Evolutionary conservation across 1,140 invertebrate genomes (phyloP).

Genomic region (Pectinophora gossypiella): DNA sequence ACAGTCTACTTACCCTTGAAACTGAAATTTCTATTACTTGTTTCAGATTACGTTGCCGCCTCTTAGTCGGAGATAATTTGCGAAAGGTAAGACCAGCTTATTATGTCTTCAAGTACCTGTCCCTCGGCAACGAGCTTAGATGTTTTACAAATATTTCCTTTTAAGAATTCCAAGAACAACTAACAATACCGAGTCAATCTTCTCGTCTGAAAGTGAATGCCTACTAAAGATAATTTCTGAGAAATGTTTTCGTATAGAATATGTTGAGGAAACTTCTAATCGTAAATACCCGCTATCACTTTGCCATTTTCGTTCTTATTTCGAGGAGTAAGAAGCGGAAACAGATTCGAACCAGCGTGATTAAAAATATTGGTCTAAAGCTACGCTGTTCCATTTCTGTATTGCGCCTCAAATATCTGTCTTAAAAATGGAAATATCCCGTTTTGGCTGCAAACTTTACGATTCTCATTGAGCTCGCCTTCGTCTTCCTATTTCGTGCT

Average conservation of each 20-base stretch:
- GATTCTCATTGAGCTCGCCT: constrained; percentile 42
- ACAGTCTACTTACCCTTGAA: neutral
- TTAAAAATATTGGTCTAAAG: neutral
- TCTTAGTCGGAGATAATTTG: constrained; percentile 56
- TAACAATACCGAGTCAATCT: no score
- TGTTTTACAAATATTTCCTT: no score
- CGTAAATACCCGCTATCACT: no score
- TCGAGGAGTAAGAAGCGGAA: no score
- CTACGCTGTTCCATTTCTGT: neutral
- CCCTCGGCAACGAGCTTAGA: neutral
- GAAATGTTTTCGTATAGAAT: no score
- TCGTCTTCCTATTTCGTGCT: constrained; percentile 55
- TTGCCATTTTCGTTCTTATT: no score
- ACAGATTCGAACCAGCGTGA: neutral
- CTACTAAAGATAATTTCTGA: no score
- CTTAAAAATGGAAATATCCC: constrained; percentile 17
- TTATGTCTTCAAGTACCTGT: constrained; percentile 27
- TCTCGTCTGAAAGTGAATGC: no score
- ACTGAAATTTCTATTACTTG: neutral
- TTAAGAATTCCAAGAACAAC: no score
- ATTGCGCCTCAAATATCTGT: neutral
- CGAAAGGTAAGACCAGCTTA: constrained; percentile 47
- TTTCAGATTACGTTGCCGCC: constrained; percentile 56
- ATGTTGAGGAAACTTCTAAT: no score
- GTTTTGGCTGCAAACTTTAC: constrained; percentile 28